A percentile compares a stretch with the other conserved stretches of the same genome.
phyloP scores from a whole-genome alignment of 1,140 invertebrate species.

The Euwallacea similis region DNA sequence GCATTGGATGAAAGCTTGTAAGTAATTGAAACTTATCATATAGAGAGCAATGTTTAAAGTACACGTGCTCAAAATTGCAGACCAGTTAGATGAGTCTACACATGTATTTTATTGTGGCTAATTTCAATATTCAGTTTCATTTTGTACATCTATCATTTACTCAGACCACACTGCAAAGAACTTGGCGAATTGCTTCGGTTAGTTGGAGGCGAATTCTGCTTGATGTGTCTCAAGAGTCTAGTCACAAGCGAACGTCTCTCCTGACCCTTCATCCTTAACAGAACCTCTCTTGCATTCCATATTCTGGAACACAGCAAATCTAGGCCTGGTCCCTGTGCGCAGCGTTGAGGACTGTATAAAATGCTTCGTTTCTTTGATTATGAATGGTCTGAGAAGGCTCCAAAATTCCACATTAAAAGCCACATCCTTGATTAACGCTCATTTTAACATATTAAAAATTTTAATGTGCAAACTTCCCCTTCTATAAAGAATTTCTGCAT shows the following conservation, averaged over 20 bases:
- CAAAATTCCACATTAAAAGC: slow-evolving; percentile 87
- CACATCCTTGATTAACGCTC: slow-evolving; percentile 80
- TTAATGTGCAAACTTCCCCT: slow-evolving; percentile 71
- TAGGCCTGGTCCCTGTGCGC: slow-evolving; percentile 72
- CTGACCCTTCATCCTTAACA: slow-evolving; percentile 17
- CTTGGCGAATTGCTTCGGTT: slow-evolving; percentile 49
- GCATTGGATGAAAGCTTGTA: too few relatives aligned
- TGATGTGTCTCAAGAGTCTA: slow-evolving; percentile 12
- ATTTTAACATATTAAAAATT: slow-evolving; percentile 78
- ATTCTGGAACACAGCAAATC: slow-evolving; percentile 67
- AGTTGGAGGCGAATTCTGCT: slow-evolving; percentile 42
- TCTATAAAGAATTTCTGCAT: slow-evolving; percentile 80
- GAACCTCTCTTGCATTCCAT: slow-evolving; percentile 60
- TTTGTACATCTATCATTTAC: too few relatives aligned
- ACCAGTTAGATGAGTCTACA: too few relatives aligned
- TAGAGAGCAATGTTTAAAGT: too few relatives aligned
- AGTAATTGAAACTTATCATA: too few relatives aligned
- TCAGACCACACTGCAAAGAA: slow-evolving; percentile 44
- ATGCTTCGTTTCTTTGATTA: slow-evolving; percentile 77
- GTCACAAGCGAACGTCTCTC: slow-evolving; percentile 21
- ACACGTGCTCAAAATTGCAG: too few relatives aligned
- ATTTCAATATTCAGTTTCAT: too few relatives aligned
- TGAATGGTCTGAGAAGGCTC: slow-evolving; percentile 85
- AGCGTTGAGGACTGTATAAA: slow-evolving; percentile 81
- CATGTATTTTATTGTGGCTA: too few relatives aligned